Conservation (phyloP, 2,888 invertebrate species). For the Augiades crinisus region DNA sequence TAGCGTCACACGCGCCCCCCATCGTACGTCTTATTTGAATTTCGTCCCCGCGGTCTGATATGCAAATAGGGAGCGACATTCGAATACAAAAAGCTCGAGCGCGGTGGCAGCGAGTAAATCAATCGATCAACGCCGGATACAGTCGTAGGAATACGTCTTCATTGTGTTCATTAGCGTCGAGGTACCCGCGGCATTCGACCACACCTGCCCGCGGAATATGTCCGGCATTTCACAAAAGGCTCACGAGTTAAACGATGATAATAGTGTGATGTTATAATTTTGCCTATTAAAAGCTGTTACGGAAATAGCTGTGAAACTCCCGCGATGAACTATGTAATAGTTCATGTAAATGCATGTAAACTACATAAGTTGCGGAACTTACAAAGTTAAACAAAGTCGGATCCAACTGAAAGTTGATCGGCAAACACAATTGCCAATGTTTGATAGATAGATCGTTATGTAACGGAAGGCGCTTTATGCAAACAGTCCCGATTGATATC, state of each 20-base stretch:
- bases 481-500: too few species aligned
- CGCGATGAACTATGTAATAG: too few species aligned
- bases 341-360: too few species aligned
- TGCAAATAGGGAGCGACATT: constrained; percentile 76
- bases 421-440: too few species aligned
- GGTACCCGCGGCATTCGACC: constrained; percentile 42
- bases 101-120: constrained; percentile 80
- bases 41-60: constrained; percentile 71
- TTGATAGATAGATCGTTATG: too few species aligned
- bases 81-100: constrained; percentile 80
- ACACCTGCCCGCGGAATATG: constrained; percentile 68
- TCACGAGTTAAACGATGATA: constrained; percentile 48
- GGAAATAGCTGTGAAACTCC: too few species aligned
- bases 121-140: constrained; percentile 82
- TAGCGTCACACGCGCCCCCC: constrained; percentile 25
- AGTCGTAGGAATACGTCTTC: constrained; percentile 76
- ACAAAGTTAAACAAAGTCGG: too few species aligned
- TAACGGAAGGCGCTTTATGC: too few species aligned
- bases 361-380: too few species aligned
- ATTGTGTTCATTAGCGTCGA: constrained; percentile 80
- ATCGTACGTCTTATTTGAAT: constrained; percentile 59
- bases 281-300: too few species aligned
- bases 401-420: too few species aligned
- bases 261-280: too few species aligned
- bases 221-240: constrained; percentile 62